Base-by-base conservation (phyloP, 53 echinoderm and acorn worm genomes). In the Antedon mediterranea region DNA sequence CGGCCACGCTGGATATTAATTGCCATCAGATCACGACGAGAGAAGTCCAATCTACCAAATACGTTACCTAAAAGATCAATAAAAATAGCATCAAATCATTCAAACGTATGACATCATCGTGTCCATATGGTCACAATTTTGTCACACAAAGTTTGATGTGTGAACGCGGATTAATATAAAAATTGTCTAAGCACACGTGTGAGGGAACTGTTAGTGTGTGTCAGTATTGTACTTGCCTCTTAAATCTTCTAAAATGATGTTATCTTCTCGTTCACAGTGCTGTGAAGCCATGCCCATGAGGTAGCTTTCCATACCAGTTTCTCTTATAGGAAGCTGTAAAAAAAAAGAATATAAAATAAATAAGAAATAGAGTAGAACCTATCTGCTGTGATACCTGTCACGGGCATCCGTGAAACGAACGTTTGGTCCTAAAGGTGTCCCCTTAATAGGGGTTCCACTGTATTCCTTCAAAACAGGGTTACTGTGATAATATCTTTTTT, bases 211-310 rank as follows among this genome's bases (percentile, higher is more conserved):
- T n/a, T n/a, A n/a, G n/a, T n/a, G n/a, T n/a, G n/a, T n/a, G 37
- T 57, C 57, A 57, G 1, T 57, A 57, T 9, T n/a, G 26, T 71
- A 80, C 86, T 87, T 82, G 91, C 95, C 72, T 76, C 91, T 91
- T 9, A 94, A 79, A 89, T 94, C 95, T 32, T 89, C 89, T 3
- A 90, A 90, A 78, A 94, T 84, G 75, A 94, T 94, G 43, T 89
- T 91, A 77, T 94, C 95, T 73, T 94, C 95, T 77, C 89, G 78
- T 34, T 94, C 95, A 0, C 91, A 92, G 26, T 88, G 71, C 74
- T 94, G 95, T 28, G 95, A 89, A 13, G 95, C 91, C 95, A 94
- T 94, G 20, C 95, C 95, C 82, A 94, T 84, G 43, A 94, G 43
- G 73, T 83, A 94, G 30, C 83, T 87, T 73, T 94, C 95, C 34